Evolutionary conservation across 2,797 vertebrate species (phyloP), one percentile per base, ranked within the genome.

Genomic region (Brachyrhaphis roseni): DNA sequence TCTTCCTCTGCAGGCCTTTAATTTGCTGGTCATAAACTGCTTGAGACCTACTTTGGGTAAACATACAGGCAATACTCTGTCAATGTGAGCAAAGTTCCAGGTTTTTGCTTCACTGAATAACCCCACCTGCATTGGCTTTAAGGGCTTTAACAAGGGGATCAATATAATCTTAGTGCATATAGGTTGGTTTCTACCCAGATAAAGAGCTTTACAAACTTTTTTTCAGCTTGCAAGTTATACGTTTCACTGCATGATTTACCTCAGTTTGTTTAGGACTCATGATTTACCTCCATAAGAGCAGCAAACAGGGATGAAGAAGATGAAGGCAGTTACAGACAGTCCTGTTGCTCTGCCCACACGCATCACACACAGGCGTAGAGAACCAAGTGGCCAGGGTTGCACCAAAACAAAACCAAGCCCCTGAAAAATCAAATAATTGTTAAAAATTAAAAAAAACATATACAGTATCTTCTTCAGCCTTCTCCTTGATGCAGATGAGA

Each of bases 41-140:
- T 74, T 57, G 16, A 41, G 26, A 55, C 7, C 36, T n/a, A 41
- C 4, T 13, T 23, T 74, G 49, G 12, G 12, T 36, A 41, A 74
- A 57, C 23, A 36, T 43, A 53, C 34, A 53, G 13, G 49, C 51
- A 57, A 13, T 15, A 15, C 72, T 39, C 18, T 39, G 20, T 11
- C 51, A 55, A 26, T 55, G 20, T 43, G 51, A 74, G 51, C 23
- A 18, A 53, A 39, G 34, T 39, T 57, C 34, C 31, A n/a, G 73
- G 23, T 55, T 75, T 74, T 41, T 36, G 26, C 41, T 71, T 28
- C 43, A 71, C 41, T 71, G 68, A 71, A 45, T 46, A 71, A 71
- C 51, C 49, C 34, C 20, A 15, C 41, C 28, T 72, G 20, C 51
- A 57, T 26, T 55, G 36, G n/a, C 28, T 55, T 41, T 46, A 45